These are phyloP conservation scores for Oncorhynchus kisutch DNA, from an alignment of 2,113 vertebrate species.

Conservation along the genomic window DNA sequence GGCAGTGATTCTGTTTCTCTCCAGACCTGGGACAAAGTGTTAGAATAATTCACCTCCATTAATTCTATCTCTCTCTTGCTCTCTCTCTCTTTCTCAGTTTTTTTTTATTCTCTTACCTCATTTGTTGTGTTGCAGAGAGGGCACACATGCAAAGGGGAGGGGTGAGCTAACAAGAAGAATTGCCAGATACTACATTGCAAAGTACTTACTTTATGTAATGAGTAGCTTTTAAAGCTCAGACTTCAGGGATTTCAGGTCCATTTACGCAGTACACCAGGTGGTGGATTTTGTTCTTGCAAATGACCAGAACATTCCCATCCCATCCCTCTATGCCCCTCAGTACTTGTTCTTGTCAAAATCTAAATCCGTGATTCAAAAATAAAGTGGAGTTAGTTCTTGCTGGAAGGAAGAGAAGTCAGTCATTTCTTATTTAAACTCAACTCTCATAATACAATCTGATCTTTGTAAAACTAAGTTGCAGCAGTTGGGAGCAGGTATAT, in stretches of 20 bases:
- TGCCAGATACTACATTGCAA: background rate
- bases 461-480: constrained; percentile 78
- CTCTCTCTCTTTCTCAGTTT: too few species aligned
- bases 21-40: constrained; percentile 11
- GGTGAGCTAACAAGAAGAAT: background rate
- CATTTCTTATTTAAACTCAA: constrained; percentile 74
- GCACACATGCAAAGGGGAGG: too few species aligned
- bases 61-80: background rate
- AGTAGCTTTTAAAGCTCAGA: background rate
- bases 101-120: background rate
- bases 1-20: constrained; percentile 22
- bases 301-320: background rate
- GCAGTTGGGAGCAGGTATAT: constrained; percentile 63
- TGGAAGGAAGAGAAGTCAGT: constrained; percentile 27
- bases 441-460: constrained; percentile 70
- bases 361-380: constrained; percentile 43
- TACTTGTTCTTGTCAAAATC: constrained; percentile 14
- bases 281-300: background rate
- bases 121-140: background rate
- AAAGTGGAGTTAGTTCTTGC: constrained; percentile 39
- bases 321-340: constrained; percentile 8
- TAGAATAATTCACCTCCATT: background rate
- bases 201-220: background rate
- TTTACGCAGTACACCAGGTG: background rate
- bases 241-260: constrained; percentile 31